Evolutionary conservation across 2,797 vertebrate genomes (phyloP), one percentile per base, ranked within the genome.

Genomic region (Acridotheres tristis): DNA sequence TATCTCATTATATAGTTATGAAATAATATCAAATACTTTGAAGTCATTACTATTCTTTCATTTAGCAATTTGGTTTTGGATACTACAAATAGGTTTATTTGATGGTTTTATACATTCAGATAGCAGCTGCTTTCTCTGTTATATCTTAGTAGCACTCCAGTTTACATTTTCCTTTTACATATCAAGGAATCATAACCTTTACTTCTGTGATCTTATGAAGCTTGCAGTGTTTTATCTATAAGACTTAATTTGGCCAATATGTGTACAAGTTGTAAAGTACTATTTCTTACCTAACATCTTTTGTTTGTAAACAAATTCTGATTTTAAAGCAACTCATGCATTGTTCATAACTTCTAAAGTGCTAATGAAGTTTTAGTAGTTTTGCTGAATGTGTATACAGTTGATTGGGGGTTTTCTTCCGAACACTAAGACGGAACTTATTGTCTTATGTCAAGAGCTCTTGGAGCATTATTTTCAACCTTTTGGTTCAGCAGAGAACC

Each of bases 271-370:
- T 87, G 34, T 36, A 34, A 88, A 90, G 30, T 86, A 42, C 20
- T 86, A 59, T 76, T 85, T 90, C 43, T 57, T 74, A 76, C 5
- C 13, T 79, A 53, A 58, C 20, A 17, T 12, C 40, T 72, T 84
- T 73, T 47, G 17, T 58, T 83, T 85, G 50, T 92, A 74, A 85
- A 51, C 47, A 13, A 77, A 8, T 71, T 74, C 25, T 50, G 61
- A 83, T 83, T 76, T 90, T 94, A 87, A 82, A 96, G 78, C 68
- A 94, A 32, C 20, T 79, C n/a, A 26, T 71, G 16, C 18, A 22
- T 96, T 92, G n/a, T 90, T 87, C 4, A 3, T 94, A 85, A 83
- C 34, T 93, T 91, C 36, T 65, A 16, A 88, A 93, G 58, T 66
- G 54, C 26, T 89, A 61, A 74, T 82, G 45, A 85, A 74, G 43